phyloP scores from a whole-genome alignment of 2,113 vertebrate species.

The Lontra canadensis region DNA sequence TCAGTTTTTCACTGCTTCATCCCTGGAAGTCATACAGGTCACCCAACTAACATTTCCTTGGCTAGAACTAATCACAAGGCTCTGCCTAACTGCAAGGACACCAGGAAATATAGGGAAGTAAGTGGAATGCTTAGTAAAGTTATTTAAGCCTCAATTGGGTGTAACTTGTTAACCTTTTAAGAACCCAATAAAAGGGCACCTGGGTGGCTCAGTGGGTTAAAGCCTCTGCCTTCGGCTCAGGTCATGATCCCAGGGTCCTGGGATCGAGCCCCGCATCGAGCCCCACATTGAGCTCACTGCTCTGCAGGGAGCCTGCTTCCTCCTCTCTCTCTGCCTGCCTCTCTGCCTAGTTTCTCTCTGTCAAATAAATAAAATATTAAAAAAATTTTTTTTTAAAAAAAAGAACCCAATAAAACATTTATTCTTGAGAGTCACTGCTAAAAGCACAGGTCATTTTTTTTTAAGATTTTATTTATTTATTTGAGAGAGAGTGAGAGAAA shows the following conservation, averaged over 20 bases:
- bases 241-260: no score
- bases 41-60: not conserved
- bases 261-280: no score
- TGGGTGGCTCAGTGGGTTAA: no score
- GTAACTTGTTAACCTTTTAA: not conserved
- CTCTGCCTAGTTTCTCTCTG: no score
- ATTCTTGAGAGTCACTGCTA: not conserved
- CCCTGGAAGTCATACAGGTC: not conserved
- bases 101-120: not conserved
- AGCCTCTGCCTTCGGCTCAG: no score
- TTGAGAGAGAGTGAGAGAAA: no score
- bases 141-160: not conserved
- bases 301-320: no score
- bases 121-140: not conserved
- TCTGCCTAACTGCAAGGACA: not conserved
- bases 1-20: not conserved
- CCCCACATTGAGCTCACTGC: no score
- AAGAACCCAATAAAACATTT: not conserved
- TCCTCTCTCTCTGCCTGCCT: no score
- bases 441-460: not conserved
- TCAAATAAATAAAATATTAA: no score
- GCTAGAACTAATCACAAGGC: not conserved
- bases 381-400: no score
- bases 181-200: not conserved
- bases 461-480: no score